Evolutionary conservation across 2,113 vertebrate species (phyloP), one percentile per base, ranked within the genome.

Genomic region (Dipodomys spectabilis): DNA sequence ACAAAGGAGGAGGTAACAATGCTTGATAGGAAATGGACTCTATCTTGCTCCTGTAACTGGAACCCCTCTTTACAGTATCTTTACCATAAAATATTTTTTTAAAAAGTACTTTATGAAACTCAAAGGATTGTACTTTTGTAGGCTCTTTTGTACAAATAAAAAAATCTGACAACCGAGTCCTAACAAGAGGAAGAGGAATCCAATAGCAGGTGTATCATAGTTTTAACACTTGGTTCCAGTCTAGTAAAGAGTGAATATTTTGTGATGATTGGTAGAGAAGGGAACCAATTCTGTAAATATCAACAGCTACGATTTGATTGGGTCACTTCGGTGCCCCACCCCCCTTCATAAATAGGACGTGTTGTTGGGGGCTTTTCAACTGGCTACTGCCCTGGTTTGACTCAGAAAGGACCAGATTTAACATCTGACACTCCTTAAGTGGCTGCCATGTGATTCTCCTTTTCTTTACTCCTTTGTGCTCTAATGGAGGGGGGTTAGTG

Each of bases 141-240:
- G 53, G 5, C 57, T 69, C 67, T 92, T 88, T 88, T 77, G 22
- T 89, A 91, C 95, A 91, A 88, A 39, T 82, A 82, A 90, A 85
- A 89, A 57, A 89, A 57, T 77, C n/a, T 19, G 15, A 82, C 16
- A 81, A 74, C 39, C 16, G 7, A 92, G 27, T 74, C 2, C 4
- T 84, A 93, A 65, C 15, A 44, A 85, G 30, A 7, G 78, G 87
- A 93, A 49, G 18, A 86, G 57, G 27, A 83, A 65, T 77, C 87
- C 22, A 39, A 15, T 73, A 87, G 72, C 91, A 64, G 6, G 28
- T 32, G 2, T 12, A 2, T 18, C 20, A 30, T 77, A 81, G 39
- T 82, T 71, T 77, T 75, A 92, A 88, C 91, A 16, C 10, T 89
- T 91, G 25, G 30, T 23, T 82, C 39, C 88, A 53, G 32, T 81